Base-by-base conservation (phyloP, 1,140 invertebrate genomes). In the Drosophila ogumai region DNA sequence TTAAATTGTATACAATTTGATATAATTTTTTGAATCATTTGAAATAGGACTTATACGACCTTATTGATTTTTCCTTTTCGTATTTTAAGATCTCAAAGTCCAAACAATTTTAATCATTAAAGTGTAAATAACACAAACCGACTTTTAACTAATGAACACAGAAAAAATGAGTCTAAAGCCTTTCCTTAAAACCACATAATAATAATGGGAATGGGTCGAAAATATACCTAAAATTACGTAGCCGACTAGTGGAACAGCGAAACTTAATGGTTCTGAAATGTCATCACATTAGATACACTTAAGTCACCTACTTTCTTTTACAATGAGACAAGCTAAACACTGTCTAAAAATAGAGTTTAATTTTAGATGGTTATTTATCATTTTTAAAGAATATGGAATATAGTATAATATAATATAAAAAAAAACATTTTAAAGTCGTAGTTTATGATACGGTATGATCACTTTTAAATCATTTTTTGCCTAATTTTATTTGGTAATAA, bases 161-260 rank as follows among this genome's bases (percentile, higher is more conserved):
- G 0, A 52, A 7, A 19, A 32, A 4, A 10, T 0, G 5, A n/a
- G 8, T 17, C 25, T 31, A 1, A 12, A 32, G 17, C 0, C 12
- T 13, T 13, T 19, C 3, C 25, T 1, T 17, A 7, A 19, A 34
- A 34, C 4, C 15, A 15, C 0, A 13, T 34, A 19, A 7, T 19
- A 28, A n/a, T n/a, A 1, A 12, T 32, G 3, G 4, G 0, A 8
- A 50, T 3, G 17, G 0, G 6, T 6, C 10, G 1, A 34, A 0
- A 7, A 54, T 9, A 19, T 2, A 19, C 3, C 0, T 4, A 4
- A 34, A 13, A 54, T 54, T 36, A 54, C 32, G 50, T 54, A 54
- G 50, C 50, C 32, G 50, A 36, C 50, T 22, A 22, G 19, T 54
- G 13, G 13, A 15, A 36, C 12, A 22, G 32, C 5, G 1, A 13